Evolutionary conservation across 2,888 invertebrate genomes (phyloP), one percentile per base, ranked within the genome.

Genomic region (Nomada lathburiana): DNA sequence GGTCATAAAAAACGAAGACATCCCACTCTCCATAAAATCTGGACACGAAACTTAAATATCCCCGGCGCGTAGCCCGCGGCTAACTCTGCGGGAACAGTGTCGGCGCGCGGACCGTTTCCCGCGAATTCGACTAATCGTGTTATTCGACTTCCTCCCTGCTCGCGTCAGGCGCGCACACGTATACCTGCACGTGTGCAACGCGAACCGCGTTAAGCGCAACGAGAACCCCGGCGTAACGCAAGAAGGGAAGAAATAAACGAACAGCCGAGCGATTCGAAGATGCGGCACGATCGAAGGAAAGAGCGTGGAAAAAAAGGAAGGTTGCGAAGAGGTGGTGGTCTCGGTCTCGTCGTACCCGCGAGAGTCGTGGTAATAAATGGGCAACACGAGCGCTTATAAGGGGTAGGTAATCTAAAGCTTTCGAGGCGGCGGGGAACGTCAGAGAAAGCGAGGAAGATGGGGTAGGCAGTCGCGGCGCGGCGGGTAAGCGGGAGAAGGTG

Each of bases 321-420:
- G 76, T 55, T 70, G 76, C 18, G 67, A 73, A 70, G 83, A 50
- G 85, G 76, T 59, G 86, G 82, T 82, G 84, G 83, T 86, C 80
- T 88, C 82, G 89, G 86, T 87, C 81, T 90, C 88, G 87, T 89
- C 87, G 88, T 88, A 91, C 91, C 91, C 90, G 90, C 89, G 85
- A 85, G 88, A 91, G 90, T 91, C 90, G 92, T 91, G 90, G 92
- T 92, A 92, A 93, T 93, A 93, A 93, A 93, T 93, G 92, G 92
- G 93, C 92, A 92, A 93, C 93, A 93, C 92, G 93, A 93, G 92
- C 92, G 92, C 93, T 93, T 93, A 93, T 93, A 93, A 93, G 92
- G 92, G 91, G 93, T 92, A 92, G 93, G 92, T 92, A 93, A 93
- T 93, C 92, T 92, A 92, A 92, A 92, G 93, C 92, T 93, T 92